phyloP scores from a whole-genome alignment of 2,113 vertebrate genomes.

The Stigmatopora nigra region DNA sequence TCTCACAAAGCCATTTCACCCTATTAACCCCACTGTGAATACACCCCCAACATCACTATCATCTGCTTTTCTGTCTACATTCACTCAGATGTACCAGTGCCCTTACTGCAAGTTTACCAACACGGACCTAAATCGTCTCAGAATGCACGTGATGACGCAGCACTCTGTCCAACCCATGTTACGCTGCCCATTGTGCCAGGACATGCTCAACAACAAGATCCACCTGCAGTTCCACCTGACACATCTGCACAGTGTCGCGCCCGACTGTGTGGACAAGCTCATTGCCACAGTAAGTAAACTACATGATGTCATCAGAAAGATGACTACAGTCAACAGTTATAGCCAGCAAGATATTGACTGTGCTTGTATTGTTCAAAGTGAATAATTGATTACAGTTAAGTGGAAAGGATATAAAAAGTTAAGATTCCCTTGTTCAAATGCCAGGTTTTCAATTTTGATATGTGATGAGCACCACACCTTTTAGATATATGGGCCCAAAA shows the following conservation, averaged over 20 bases:
- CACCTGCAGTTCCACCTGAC: constrained; percentile 99
- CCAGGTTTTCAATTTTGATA: not conserved
- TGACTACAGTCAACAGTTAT: not conserved
- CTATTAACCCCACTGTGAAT: constrained; percentile 35
- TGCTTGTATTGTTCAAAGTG: constrained; percentile 2
- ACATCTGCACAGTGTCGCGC: constrained; percentile 96
- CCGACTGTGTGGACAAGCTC: constrained; percentile 96
- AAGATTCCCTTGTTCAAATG: not conserved
- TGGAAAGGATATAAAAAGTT: not conserved
- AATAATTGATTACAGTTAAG: constrained; percentile 7
- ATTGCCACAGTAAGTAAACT: constrained; percentile 82
- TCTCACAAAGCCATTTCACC: constrained; percentile 23
- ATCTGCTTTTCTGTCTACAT: constrained; percentile 13
- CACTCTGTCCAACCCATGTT: constrained; percentile 97
- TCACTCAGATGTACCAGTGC: constrained; percentile 89
- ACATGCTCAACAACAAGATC: constrained; percentile 98
- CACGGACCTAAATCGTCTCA: constrained; percentile 87
- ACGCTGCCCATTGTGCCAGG: constrained; percentile 95
- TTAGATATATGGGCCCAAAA: not conserved
- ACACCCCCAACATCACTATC: not conserved
- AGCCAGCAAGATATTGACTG: not conserved
- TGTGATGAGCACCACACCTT: not conserved
- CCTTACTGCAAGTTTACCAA: constrained; percentile 98
- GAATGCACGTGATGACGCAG: constrained; percentile 97
- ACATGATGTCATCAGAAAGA: not conserved